Evolutionary conservation across 2,113 vertebrate genomes (phyloP).

Genomic region (Ochotona curzoniae): DNA sequence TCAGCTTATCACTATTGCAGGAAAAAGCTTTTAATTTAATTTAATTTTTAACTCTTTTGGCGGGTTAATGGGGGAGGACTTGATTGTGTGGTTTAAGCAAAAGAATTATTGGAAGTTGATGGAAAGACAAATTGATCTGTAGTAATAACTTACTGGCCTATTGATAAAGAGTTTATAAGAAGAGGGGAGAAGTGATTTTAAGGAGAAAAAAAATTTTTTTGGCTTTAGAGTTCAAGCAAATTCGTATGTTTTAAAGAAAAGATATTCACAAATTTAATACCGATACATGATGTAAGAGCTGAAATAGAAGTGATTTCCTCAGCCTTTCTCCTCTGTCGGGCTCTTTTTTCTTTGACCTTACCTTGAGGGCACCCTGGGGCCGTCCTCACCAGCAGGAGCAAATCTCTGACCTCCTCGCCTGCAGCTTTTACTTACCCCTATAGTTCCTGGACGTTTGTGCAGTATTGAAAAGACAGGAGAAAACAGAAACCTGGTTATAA

Average conservation of each 20-base stretch:
- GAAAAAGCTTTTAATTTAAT: constrained; percentile 80
- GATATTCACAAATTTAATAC: constrained; percentile 89
- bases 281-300: constrained; percentile 86
- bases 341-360: constrained; percentile 80
- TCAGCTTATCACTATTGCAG: constrained; percentile 84
- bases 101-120: constrained; percentile 82
- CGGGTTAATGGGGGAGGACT: constrained; percentile 70
- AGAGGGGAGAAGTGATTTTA: constrained; percentile 81
- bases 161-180: constrained; percentile 86
- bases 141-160: constrained; percentile 82
- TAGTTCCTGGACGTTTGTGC: constrained; percentile 93
- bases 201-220: constrained; percentile 75
- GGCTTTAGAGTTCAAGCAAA: constrained; percentile 89
- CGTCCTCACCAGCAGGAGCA: constrained; percentile 86
- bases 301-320: constrained; percentile 86
- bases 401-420: constrained; percentile 91
- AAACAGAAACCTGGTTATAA: constrained; percentile 93
- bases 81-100: constrained; percentile 78
- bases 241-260: constrained; percentile 85
- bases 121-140: constrained; percentile 83
- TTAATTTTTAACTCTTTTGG: constrained; percentile 69
- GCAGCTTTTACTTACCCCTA: constrained; percentile 91
- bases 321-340: constrained; percentile 87
- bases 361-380: constrained; percentile 86
- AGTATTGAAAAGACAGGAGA: constrained; percentile 97